Evolutionary conservation across 2,113 vertebrate genomes (phyloP).

Genomic region (Forbesichthys agassizii): DNA sequence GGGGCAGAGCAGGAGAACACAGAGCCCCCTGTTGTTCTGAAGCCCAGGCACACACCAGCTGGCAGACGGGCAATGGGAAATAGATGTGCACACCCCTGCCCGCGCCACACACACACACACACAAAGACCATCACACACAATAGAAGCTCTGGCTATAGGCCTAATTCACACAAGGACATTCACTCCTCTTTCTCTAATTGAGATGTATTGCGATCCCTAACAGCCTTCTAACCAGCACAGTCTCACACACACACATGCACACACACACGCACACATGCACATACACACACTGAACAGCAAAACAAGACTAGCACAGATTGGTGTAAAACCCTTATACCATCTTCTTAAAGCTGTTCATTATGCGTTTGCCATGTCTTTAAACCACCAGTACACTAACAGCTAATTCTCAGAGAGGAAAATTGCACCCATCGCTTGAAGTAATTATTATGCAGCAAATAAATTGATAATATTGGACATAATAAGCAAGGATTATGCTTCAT

Average conservation of each 20-base stretch:
- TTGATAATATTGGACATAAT: slow-evolving; percentile 41
- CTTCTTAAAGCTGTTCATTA: background rate
- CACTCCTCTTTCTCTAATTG: slow-evolving; percentile 43
- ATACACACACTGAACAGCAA: background rate
- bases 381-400: slow-evolving; percentile 30
- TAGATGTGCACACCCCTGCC: slow-evolving; percentile 18
- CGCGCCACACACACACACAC: slow-evolving; percentile 16
- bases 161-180: slow-evolving; percentile 36
- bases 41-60: slow-evolving; percentile 27
- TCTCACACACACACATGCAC: background rate
- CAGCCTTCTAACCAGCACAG: background rate
- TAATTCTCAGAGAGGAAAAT: slow-evolving; percentile 37
- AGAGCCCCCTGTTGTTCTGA: slow-evolving; percentile 28
- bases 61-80: slow-evolving; percentile 18
- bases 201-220: slow-evolving; percentile 50
- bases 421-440: slow-evolving; percentile 18
- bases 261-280: background rate
- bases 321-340: background rate
- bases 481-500: slow-evolving; percentile 41
- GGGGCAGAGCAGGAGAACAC: slow-evolving; percentile 5
- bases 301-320: background rate
- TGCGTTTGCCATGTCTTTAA: background rate
- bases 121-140: slow-evolving; percentile 16
- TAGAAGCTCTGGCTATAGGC: slow-evolving; percentile 20
- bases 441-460: slow-evolving; percentile 40